Percentiles rank a stretch among this genome's conserved stretches.
These are phyloP conservation scores for Erythrocercus mccallii DNA, from an alignment of 2,113 vertebrate species.

Conservation along the genomic window DNA sequence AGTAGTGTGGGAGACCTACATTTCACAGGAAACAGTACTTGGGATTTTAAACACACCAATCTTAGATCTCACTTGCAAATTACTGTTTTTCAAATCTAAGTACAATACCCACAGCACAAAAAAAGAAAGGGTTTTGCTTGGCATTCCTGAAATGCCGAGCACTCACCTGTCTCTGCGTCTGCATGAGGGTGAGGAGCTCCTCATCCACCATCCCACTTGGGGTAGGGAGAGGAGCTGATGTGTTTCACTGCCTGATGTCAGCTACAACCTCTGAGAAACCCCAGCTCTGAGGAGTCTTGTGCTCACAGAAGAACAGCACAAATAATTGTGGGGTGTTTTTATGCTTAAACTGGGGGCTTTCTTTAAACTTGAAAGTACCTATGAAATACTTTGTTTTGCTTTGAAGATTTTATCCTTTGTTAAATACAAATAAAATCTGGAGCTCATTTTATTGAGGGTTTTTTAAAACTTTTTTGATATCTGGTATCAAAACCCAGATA, in stretches of 20 bases:
- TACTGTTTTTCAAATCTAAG: neutral
- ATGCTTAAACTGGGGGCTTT: neutral
- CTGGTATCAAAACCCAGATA: neutral
- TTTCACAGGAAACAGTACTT: neutral
- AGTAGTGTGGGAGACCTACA: neutral
- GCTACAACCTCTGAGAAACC: neutral
- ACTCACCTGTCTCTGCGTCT: neutral
- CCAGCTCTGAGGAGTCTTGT: neutral
- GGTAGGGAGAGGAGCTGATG: neutral
- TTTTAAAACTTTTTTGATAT: neutral
- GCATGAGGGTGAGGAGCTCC: neutral
- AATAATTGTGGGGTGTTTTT: neutral
- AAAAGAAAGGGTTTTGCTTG: neutral
- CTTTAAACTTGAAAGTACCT: neutral
- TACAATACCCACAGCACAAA: neutral
- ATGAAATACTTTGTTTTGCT: neutral
- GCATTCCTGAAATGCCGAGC: neutral
- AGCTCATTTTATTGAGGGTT: neutral
- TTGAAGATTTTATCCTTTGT: neutral
- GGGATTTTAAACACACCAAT: neutral
- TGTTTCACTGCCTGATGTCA: neutral
- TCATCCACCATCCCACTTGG: accelerated
- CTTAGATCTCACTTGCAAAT: neutral
- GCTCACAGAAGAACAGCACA: neutral
- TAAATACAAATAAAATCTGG: neutral